Evolutionary conservation across 2,797 vertebrate species (phyloP), one percentile per base, ranked within the genome.

Genomic region (Kryptopterus vitreolus): DNA sequence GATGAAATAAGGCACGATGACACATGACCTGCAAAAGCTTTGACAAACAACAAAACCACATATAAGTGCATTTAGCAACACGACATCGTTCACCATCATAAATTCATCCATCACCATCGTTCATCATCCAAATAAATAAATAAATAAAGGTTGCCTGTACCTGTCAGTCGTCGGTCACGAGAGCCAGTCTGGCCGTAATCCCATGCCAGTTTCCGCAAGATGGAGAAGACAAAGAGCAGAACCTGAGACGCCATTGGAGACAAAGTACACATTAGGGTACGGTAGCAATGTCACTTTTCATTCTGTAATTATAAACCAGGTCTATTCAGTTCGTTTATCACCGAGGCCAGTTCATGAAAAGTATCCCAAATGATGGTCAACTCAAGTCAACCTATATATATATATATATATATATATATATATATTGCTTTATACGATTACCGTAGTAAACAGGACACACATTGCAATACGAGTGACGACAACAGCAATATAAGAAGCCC

Each of bases 101-200:
- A 2, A n/a, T 35, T 38, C 8, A 43, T 43, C 38, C 38, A 43
- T 43, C 38, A 43, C 3, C 43, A 22, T 7, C 9, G 20, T 4
- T 63, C 4, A 26, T 29, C n/a, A 26, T 59, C 11, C 11, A 3
- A 11, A 15, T 7, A 29, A 61, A 55, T 4, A 26, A 53, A n/a
- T 11, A 13, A 0, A 16, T 15, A 16, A 0, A 18, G 24, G 12
- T 22, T 10, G 57, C 12, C 20, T 61, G 91, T 94, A 98, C 97
- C 97, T 99, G 94, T 99, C 97, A 22, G 96, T n/a, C 96, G 78
- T 98, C 97, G 0, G 96, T 98, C 89, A 99, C 97, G 86, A 98
- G 91, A 26, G 97, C 97, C 89, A 99, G 92, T 12, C 97, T 95
- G n/a, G 61, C 97, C 97, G 0, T 99, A 98, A 90, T 98, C 97